Conservation (phyloP, 2,888 invertebrate species). For the Rhagophthalmus giganteus region DNA sequence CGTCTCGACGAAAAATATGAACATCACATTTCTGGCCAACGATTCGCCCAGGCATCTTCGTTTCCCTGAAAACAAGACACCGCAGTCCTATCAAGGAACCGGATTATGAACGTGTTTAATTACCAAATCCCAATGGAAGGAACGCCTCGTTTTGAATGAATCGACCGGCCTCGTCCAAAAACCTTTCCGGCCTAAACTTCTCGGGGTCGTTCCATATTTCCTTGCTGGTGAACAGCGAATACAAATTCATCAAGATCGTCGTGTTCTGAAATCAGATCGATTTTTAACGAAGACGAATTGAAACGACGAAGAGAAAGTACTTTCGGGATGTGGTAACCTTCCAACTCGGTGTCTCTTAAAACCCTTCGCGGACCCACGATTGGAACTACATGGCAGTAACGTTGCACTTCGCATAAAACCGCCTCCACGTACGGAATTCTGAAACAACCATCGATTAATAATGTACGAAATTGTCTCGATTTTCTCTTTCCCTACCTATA, state of each 20-base stretch:
- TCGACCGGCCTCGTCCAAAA: conserved; percentile 55
- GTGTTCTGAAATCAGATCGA: conserved; percentile 50
- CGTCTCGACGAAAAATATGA: conserved; percentile 64
- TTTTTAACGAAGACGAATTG: too few species aligned
- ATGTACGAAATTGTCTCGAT: too few species aligned
- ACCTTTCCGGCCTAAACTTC: conserved; percentile 66
- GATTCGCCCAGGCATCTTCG: conserved; percentile 68
- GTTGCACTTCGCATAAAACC: conserved; percentile 57
- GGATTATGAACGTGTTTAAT: conserved; percentile 5
- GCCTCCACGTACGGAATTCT: conserved; percentile 56
- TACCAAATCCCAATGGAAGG: conserved; percentile 54
- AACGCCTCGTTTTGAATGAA: conserved; percentile 45
- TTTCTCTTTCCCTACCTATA: conserved; percentile 60
- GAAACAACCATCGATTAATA: too few species aligned
- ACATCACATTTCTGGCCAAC: conserved; percentile 64
- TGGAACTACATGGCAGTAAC: conserved; percentile 55
- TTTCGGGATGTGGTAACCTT: conserved; percentile 57
- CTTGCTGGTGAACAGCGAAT: conserved; percentile 62
- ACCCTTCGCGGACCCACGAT: conserved; percentile 59
- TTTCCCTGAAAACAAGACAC: conserved; percentile 56
- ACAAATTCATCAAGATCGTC: conserved; percentile 46
- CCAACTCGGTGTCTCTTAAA: conserved; percentile 58
- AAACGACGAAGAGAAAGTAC: too few species aligned
- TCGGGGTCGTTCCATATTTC: conserved; percentile 65
- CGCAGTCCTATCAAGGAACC: neutral